phyloP scores from a whole-genome alignment of 30 jellyfish, hydroid and myxozoan species.

The Aurelia aurita region DNA sequence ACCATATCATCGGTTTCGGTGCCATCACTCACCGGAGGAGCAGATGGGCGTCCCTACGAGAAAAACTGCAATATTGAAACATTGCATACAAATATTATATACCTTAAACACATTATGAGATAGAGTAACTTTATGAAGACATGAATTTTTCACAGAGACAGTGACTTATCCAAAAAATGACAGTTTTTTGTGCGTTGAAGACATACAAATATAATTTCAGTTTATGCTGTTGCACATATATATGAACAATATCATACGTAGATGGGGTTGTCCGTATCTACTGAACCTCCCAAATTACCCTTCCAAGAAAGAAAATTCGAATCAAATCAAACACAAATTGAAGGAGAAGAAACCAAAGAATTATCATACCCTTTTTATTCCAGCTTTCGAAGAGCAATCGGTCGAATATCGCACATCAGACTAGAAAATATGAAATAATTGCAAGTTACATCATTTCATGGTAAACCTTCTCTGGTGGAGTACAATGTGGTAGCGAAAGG shows the following conservation, averaged over 20 bases:
- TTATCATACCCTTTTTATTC: constrained; percentile 50
- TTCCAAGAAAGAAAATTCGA: no score
- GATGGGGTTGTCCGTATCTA: no score
- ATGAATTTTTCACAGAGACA: not conserved
- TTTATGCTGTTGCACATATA: no score
- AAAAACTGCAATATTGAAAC: not conserved
- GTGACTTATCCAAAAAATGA: not conserved
- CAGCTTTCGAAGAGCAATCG: constrained; percentile 45
- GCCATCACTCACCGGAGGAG: constrained; percentile 79
- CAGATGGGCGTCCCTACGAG: constrained; percentile 85
- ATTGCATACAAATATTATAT: not conserved
- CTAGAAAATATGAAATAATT: constrained; percentile 6
- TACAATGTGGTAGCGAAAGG: no score
- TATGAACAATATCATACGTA: no score
- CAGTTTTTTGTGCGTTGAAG: not conserved
- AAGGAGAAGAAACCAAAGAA: no score
- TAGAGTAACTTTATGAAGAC: not conserved
- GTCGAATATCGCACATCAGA: constrained; percentile 46
- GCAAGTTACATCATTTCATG: no score
- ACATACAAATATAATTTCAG: no score
- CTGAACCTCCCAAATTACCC: no score
- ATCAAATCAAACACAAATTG: no score
- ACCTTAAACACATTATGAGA: no score
- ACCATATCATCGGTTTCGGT: constrained; percentile 65
- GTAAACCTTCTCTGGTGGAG: no score